Conservation (phyloP, 1,140 invertebrate species). For the Anoplolepis gracilipes region DNA sequence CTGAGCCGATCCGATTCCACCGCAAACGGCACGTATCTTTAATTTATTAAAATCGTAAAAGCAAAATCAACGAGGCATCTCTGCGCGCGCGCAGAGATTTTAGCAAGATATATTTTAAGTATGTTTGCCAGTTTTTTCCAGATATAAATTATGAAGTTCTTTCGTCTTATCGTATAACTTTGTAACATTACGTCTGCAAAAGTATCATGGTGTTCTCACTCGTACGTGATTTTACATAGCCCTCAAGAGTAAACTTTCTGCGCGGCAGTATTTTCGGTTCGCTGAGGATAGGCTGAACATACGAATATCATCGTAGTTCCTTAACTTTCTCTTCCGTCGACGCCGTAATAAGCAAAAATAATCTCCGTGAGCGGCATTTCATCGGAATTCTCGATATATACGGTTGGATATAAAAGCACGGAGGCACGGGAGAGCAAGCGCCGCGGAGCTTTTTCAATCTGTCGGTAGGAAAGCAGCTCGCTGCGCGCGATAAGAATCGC, state of each 20-base stretch:
- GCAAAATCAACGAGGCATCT: background rate
- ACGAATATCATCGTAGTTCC: constrained; percentile 1
- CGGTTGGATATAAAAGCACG: constrained; percentile 27
- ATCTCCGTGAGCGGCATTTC: constrained; percentile 52
- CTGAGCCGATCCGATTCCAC: background rate
- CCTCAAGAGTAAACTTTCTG: constrained; percentile 9
- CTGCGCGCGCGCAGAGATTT: background rate
- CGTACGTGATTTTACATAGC: constrained; percentile 18
- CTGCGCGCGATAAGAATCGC: constrained; percentile 71
- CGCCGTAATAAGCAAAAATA: constrained; percentile 53
- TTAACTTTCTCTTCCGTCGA: background rate
- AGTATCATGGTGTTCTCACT: background rate
- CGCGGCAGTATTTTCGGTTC: constrained; percentile 21
- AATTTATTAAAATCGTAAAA: constrained; percentile 21
- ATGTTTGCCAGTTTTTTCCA: too few species aligned
- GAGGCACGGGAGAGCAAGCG: background rate
- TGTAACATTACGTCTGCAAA: background rate
- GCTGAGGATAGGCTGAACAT: background rate
- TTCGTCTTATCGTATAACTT: too few species aligned
- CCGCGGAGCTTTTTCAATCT: constrained; percentile 68
- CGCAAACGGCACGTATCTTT: background rate
- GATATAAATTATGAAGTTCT: too few species aligned
- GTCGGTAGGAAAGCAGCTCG: constrained; percentile 58
- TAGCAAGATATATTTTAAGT: too few species aligned
- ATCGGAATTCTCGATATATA: constrained; percentile 45